Conservation (phyloP, 2,797 vertebrate genomes). For the Catostomus latipinnis region DNA sequence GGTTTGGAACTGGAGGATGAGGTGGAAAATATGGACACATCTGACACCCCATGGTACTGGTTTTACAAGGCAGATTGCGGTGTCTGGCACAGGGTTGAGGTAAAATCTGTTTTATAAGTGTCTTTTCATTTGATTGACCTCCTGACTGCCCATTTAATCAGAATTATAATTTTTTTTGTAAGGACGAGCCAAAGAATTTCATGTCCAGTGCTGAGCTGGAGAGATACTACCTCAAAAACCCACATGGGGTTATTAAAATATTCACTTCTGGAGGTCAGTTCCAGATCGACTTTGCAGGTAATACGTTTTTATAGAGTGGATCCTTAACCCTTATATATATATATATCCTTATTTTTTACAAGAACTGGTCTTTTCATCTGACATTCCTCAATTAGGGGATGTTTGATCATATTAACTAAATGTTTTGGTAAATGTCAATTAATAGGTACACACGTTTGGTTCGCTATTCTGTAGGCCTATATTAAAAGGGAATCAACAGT, state of each 20-base stretch:
- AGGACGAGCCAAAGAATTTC: constrained; percentile 74
- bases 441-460: too few relatives aligned
- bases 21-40: constrained; percentile 82
- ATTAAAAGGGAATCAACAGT: too few relatives aligned
- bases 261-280: constrained; percentile 70
- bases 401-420: too few relatives aligned
- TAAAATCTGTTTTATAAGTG: constrained; percentile 58
- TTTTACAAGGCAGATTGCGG: constrained; percentile 86
- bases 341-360: too few relatives aligned
- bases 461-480: too few relatives aligned
- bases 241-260: constrained; percentile 69
- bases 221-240: constrained; percentile 74
- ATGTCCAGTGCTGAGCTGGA: constrained; percentile 82
- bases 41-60: constrained; percentile 81
- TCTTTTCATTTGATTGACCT: background rate
- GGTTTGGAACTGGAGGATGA: background rate
- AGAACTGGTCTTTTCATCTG: too few relatives aligned
- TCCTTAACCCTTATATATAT: too few relatives aligned
- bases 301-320: too few relatives aligned
- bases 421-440: too few relatives aligned
- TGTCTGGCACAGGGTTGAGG: constrained; percentile 89
- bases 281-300: constrained; percentile 84
- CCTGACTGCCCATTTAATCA: background rate
- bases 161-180: background rate
- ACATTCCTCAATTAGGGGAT: too few relatives aligned